phyloP scores from a whole-genome alignment of 2,888 invertebrate genomes.

The Celastrina argiolus region DNA sequence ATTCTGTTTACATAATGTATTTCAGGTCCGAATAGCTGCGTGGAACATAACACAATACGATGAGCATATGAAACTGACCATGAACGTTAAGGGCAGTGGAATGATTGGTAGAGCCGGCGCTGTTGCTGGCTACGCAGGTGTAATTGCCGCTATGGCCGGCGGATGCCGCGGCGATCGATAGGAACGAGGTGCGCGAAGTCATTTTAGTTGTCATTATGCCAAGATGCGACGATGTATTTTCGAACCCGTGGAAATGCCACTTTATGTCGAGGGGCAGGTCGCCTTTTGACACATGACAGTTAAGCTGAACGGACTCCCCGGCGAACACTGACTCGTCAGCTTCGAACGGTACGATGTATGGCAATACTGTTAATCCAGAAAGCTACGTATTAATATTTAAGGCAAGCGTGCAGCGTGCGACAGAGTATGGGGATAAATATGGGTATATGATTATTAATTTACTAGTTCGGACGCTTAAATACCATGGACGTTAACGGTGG shows the following conservation, averaged over 20 bases:
- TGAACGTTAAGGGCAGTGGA: constrained; percentile 79
- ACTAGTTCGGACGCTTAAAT: constrained; percentile 46
- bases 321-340: constrained; percentile 83
- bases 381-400: constrained; percentile 61
- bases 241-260: constrained; percentile 85
- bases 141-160: constrained; percentile 86
- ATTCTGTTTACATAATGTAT: constrained; percentile 50
- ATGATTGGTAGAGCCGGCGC: constrained; percentile 82
- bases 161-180: constrained; percentile 83
- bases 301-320: constrained; percentile 82
- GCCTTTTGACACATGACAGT: constrained; percentile 84
- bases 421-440: constrained; percentile 42
- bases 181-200: constrained; percentile 82
- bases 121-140: constrained; percentile 85
- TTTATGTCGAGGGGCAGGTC: constrained; percentile 85
- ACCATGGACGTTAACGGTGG: constrained; percentile 83
- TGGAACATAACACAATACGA: constrained; percentile 36
- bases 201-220: constrained; percentile 81
- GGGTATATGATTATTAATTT: not conserved
- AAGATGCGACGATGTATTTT: constrained; percentile 75
- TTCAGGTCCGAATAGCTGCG: constrained; percentile 46
- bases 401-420: constrained; percentile 74
- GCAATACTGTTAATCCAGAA: constrained; percentile 80
- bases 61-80: constrained; percentile 63
- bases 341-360: constrained; percentile 82